These are phyloP conservation scores for Atta colombica DNA, from an alignment of 1,140 invertebrate species.

Conservation along the genomic window DNA sequence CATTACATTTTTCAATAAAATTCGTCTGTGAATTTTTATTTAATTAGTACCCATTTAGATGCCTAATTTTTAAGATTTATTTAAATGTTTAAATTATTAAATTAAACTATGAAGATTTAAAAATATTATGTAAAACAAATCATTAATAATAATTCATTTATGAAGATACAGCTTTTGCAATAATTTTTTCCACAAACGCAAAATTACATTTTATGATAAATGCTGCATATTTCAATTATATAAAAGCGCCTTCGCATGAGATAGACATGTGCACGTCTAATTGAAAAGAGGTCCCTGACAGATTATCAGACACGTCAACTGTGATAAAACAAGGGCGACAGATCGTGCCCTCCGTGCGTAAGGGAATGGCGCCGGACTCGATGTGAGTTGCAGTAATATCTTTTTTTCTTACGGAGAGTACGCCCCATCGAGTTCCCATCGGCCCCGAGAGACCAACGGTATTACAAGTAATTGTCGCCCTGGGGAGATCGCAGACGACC, in stretches of 20 bases:
- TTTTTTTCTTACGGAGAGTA: conserved; percentile 74
- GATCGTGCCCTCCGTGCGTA: conserved; percentile 25
- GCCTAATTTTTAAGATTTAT: neutral
- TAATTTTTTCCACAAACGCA: neutral
- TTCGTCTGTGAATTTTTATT: neutral
- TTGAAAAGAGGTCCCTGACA: conserved; percentile 33
- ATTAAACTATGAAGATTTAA: neutral
- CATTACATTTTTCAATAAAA: neutral
- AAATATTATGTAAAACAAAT: neutral
- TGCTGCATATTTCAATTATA: conserved; percentile 2
- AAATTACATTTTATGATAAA: neutral
- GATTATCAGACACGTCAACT: conserved; percentile 58
- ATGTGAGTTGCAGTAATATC: conserved; percentile 76
- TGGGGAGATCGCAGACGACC: conserved; percentile 66
- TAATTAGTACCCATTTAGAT: neutral
- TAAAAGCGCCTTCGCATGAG: neutral
- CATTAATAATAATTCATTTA: neutral
- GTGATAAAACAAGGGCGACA: conserved; percentile 65
- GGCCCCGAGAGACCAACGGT: conserved; percentile 77
- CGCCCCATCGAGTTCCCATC: conserved; percentile 80
- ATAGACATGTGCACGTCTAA: conserved; percentile 12
- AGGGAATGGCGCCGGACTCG: conserved; percentile 42
- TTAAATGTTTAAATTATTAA: neutral
- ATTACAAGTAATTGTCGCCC: conserved; percentile 83
- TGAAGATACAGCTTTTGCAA: neutral